A percentile compares a stretch with the other conserved stretches of the same genome.
Evolutionary conservation across 2,113 vertebrate genomes (phyloP).

Genomic region (Oriolus oriolus): DNA sequence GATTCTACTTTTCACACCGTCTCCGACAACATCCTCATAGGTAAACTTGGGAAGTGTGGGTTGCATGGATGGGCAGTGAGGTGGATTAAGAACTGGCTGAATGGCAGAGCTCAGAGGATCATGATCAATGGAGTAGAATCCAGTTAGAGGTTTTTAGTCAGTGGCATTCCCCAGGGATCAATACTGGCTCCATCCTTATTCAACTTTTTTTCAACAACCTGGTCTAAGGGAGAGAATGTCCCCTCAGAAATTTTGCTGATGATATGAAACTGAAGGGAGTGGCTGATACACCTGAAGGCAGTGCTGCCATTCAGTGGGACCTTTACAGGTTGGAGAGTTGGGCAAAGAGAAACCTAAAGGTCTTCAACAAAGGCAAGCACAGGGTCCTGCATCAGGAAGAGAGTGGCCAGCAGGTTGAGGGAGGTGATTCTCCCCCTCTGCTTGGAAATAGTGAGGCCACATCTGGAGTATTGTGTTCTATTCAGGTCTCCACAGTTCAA

Average conservation of each 20-base stretch:
- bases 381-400: background rate
- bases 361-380: background rate
- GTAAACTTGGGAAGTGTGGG: rapidly evolving
- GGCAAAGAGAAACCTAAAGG: background rate
- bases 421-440: too few relatives aligned
- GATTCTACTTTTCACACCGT: rapidly evolving
- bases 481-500: background rate
- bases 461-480: background rate
- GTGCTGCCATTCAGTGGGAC: background rate
- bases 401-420: background rate
- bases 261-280: rapidly evolving
- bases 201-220: background rate
- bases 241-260: background rate
- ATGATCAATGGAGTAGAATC: background rate
- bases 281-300: background rate
- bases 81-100: background rate
- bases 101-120: background rate
- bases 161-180: background rate
- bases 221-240: background rate
- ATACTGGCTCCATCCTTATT: background rate
- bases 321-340: background rate
- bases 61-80: background rate
- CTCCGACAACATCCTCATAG: background rate
- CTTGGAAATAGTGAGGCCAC: background rate
- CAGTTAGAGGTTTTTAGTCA: background rate